These are phyloP conservation scores for Pithys albifrons DNA, from an alignment of 2,113 vertebrate genomes.

Conservation along the genomic window DNA sequence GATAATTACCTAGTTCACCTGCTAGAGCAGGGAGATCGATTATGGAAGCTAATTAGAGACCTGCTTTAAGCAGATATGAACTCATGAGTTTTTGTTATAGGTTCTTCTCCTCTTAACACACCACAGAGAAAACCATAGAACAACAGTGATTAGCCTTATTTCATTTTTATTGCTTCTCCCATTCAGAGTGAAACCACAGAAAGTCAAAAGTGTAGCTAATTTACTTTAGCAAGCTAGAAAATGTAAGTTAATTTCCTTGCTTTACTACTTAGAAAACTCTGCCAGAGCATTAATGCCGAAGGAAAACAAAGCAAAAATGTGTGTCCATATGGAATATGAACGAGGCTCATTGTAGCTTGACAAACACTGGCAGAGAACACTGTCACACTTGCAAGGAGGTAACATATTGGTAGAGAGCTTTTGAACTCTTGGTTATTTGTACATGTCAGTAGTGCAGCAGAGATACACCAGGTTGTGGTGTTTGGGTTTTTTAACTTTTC, in stretches of 20 bases:
- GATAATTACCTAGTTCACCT: constrained; percentile 74
- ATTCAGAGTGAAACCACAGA: constrained; percentile 65
- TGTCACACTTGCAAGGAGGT: not conserved
- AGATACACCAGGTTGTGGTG: not conserved
- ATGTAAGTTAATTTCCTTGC: constrained; percentile 70
- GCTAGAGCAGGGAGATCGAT: constrained; percentile 67
- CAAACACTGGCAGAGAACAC: not conserved
- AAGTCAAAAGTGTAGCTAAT: constrained; percentile 75
- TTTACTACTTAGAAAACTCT: constrained; percentile 61
- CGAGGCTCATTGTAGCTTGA: not conserved
- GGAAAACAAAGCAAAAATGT: constrained; percentile 44
- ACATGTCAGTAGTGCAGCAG: not conserved
- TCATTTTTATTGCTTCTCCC: constrained; percentile 74
- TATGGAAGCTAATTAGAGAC: constrained; percentile 76
- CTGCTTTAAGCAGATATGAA: constrained; percentile 72
- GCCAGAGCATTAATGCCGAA: constrained; percentile 52
- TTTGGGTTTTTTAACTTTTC: not conserved
- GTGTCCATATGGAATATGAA: constrained; percentile 11
- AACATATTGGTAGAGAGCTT: not conserved
- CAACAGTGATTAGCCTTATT: constrained; percentile 73
- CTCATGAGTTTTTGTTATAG: constrained; percentile 65
- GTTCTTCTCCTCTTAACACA: constrained; percentile 59
- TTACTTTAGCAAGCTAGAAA: constrained; percentile 71
- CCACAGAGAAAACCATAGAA: constrained; percentile 63
- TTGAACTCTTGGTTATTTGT: not conserved